Evolutionary conservation across 2,888 invertebrate species (phyloP).

Genomic region (Melitaea athalia): DNA sequence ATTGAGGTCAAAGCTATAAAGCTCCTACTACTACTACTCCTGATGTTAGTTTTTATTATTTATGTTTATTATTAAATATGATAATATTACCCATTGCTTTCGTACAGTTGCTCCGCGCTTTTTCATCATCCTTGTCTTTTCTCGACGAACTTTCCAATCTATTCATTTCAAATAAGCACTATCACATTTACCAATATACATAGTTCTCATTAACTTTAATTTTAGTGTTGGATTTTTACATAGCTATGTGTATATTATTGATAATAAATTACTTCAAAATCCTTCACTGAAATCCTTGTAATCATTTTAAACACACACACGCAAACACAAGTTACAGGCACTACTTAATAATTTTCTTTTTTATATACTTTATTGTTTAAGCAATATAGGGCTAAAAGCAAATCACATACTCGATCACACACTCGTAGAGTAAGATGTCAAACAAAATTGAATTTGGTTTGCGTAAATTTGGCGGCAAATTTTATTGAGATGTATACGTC

Average conservation of each 20-base stretch:
- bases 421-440: background rate
- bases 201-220: constrained; percentile 8
- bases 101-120: constrained; percentile 67
- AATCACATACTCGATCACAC: background rate
- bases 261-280: background rate
- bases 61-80: background rate
- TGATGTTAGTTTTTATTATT: too few species aligned
- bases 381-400: background rate
- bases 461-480: constrained; percentile 57
- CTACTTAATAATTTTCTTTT: too few species aligned
- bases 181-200: constrained; percentile 31
- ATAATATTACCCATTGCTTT: constrained; percentile 68
- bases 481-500: constrained; percentile 41
- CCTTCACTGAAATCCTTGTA: background rate
- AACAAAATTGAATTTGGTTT: background rate
- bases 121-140: constrained; percentile 63
- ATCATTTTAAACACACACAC: background rate
- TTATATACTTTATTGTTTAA: background rate
- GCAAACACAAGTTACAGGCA: too few species aligned
- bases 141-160: constrained; percentile 63
- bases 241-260: background rate
- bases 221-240: background rate
- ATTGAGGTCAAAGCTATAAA: too few species aligned
- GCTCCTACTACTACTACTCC: too few species aligned
- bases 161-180: constrained; percentile 63